These are phyloP conservation scores for Pseudochromis fuscus DNA, from an alignment of 2,797 vertebrate species.

Conservation along the genomic window DNA sequence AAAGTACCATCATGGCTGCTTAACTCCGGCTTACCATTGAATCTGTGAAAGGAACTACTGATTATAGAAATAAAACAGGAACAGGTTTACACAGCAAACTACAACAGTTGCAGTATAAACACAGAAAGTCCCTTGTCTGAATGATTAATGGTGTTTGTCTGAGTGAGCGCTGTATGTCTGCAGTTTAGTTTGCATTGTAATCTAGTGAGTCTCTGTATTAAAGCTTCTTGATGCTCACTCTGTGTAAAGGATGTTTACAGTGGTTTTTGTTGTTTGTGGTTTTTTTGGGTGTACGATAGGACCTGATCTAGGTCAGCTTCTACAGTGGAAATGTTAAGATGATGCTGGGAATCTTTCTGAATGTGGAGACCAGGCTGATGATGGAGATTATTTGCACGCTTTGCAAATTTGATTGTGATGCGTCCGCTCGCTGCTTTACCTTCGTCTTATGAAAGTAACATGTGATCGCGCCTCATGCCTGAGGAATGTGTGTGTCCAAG, in stretches of 20 bases:
- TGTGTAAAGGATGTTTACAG: too few species aligned
- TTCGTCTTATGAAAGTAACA: not conserved
- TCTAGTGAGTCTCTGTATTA: too few species aligned
- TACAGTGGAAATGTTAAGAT: not conserved
- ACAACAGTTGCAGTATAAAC: not conserved
- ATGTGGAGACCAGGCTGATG: not conserved
- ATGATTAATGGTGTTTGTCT: conserved; percentile 1
- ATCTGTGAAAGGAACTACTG: not conserved
- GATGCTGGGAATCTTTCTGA: not conserved
- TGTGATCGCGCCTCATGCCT: not conserved
- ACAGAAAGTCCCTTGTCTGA: not conserved
- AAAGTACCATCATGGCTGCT: conserved; percentile 70
- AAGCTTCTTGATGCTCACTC: too few species aligned
- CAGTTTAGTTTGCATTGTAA: conserved; percentile 14
- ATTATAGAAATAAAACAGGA: conserved; percentile 2
- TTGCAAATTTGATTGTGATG: conserved; percentile 9
- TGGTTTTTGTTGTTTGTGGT: not conserved
- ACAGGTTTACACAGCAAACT: not conserved
- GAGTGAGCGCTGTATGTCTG: not conserved
- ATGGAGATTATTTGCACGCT: conserved; percentile 5
- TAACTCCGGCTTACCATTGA: not conserved
- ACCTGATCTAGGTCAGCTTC: not conserved
- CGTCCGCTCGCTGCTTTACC: not conserved
- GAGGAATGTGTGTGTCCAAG: not conserved
- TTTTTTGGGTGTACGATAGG: not conserved